Evolutionary conservation across 2,113 vertebrate genomes (phyloP).

Genomic region (Lepus europaeus): DNA sequence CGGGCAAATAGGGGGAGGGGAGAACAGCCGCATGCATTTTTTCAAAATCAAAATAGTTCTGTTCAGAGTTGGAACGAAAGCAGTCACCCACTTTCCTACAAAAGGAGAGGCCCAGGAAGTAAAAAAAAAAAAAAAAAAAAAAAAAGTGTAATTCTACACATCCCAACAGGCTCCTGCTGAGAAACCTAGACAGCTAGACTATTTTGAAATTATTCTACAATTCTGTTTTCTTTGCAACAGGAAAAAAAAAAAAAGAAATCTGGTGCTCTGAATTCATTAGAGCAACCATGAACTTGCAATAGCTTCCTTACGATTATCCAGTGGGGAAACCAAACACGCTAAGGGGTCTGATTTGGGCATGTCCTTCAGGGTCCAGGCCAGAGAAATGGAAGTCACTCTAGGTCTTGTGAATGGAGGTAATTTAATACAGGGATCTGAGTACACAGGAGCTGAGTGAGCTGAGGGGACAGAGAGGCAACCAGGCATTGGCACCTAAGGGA

Average conservation of each 20-base stretch:
- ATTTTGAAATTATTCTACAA: constrained; percentile 61
- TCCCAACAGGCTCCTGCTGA: not conserved
- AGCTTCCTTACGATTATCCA: not conserved
- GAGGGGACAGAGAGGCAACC: not conserved
- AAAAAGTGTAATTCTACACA: constrained; percentile 42
- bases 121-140: not conserved
- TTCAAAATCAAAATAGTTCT: constrained; percentile 75
- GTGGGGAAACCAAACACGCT: not conserved
- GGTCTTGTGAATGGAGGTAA: constrained; percentile 10
- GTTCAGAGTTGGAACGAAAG: constrained; percentile 53
- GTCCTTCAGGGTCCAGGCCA: not conserved
- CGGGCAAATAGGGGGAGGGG: constrained; percentile 61
- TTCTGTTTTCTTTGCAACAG: not conserved
- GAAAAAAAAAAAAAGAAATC: not conserved
- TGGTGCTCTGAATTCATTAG: constrained; percentile 27
- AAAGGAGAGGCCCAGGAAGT: not conserved
- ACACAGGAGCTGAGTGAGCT: not conserved
- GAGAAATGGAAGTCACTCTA: constrained; percentile 3
- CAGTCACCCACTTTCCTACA: constrained; percentile 47
- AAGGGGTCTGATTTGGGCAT: not conserved
- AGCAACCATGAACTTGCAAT: not conserved
- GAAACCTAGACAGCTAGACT: constrained; percentile 62
- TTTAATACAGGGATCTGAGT: not conserved
- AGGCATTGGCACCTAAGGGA: not conserved
- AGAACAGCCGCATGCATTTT: constrained; percentile 73